Evolutionary conservation across 2,888 invertebrate species (phyloP), one percentile per base, ranked within the genome.

Genomic region (Carcina quercana): DNA sequence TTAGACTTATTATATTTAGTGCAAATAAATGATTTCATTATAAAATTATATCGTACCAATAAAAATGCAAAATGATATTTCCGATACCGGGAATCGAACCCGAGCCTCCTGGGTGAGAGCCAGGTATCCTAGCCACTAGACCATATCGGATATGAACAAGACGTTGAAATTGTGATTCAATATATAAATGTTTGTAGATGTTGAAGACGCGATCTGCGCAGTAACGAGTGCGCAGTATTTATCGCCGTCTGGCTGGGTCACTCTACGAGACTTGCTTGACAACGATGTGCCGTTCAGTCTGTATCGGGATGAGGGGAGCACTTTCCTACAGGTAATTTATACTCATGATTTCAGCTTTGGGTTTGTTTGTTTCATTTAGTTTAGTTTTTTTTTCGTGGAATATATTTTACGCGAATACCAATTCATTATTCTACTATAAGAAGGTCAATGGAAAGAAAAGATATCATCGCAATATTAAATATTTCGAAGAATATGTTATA

Each of bases 221-320:
- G 92, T 95, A 34, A 92, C 94, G 2, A 91, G 92, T 35, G 92
- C 94, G 5, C 93, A 94, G 66, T 94, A 91, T 66, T 76, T 95
- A 42, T 89, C 93, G 0, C 82, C 87, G 19, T 86, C 87, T 6
- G 95, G 95, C 34, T 95, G 95, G 95, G 86, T 90, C 37, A 93
- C 92, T 41, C 71, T 94, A 14, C 85, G 92, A 35, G 93, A 93
- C 68, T 86, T 91, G 12, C 71, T 91, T 1, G 90, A 91, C 59
- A 87, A 89, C 4, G 93, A 92, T 53, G 91, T 92, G 36, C 93
- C 93, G 1, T 93, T 94, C 55, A 85, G 91, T 38, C 82, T 95
- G 31, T 93, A 91, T 52, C 86, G 91, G 28, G 94, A 94, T 59
- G 92, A 94, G 65, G 92, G 92, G 31, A 88, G 89, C 59, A 93